These are phyloP conservation scores for Loxodonta africana DNA, from an alignment of 2,113 vertebrate species.

Conservation along the genomic window DNA sequence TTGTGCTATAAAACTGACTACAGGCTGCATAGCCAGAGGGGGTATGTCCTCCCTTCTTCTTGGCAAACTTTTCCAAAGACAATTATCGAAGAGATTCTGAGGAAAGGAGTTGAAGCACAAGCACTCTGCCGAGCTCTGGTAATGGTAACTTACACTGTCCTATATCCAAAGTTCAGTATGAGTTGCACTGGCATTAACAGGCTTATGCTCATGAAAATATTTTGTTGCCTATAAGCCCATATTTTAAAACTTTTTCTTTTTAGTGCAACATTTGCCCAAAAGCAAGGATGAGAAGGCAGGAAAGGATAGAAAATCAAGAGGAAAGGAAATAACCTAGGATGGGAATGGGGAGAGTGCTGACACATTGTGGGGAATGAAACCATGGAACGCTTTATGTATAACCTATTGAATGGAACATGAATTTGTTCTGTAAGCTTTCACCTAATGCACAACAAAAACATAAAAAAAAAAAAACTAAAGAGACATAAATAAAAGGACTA, in stretches of 20 bases:
- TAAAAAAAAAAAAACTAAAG: neutral
- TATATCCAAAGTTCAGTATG: neutral
- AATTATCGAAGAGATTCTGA: neutral
- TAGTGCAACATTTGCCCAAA: too few species aligned
- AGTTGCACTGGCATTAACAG: neutral
- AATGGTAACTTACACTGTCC: too few species aligned
- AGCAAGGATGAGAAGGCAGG: too few species aligned
- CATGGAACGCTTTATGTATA: too few species aligned
- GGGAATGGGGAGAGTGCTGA: too few species aligned
- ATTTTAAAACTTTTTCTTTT: neutral
- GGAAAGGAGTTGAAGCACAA: neutral
- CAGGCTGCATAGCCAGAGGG: neutral
- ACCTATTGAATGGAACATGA: too few species aligned
- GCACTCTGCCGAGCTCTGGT: neutral
- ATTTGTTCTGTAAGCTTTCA: too few species aligned
- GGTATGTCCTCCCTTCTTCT: neutral
- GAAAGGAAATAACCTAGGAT: too few species aligned
- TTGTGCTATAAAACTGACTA: neutral
- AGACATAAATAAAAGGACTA: neutral
- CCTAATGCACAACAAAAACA: too few species aligned
- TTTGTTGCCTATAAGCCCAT: neutral
- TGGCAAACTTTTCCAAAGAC: neutral
- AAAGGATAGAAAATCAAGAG: too few species aligned
- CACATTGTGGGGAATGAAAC: too few species aligned
- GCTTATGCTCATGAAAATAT: neutral